Base-by-base conservation (phyloP, 2,113 vertebrate species). In the Engystomops pustulosus region DNA sequence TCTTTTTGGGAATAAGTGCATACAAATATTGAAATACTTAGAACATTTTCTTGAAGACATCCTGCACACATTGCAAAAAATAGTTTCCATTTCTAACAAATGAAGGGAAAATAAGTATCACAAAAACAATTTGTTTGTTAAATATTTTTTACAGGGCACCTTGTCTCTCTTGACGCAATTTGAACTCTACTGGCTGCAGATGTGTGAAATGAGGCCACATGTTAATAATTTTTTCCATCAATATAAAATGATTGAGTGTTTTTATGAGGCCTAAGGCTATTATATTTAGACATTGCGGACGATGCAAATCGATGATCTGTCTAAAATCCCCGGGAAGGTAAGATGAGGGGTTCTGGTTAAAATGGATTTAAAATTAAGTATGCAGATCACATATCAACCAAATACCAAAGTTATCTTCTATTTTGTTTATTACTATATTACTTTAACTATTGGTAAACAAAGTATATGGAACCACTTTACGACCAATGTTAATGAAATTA, bases 81-180 rank as follows among this genome's bases (percentile, higher is more conserved):
- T 2, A 49, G 18, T 27, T 25, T n/a, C 23, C 8, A 83, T 86
- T 91, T 79, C 69, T 79, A 1, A 15, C 62, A n/a, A 82, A 38
- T 47, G 44, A 88, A 85, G 85, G 84, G 90, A 71, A 79, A 77
- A 86, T 85, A 87, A 80, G 23, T 0, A 79, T 25, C n/a, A 62
- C 36, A 86, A 87, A 87, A 34, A 62, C 75, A 85, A 20, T 72
- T 11, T 67, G 38, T 87, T 27, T 41, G 81, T 32, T 86, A 88
- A 88, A 86, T 10, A 85, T 84, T 68, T 69, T 82, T 86, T 82
- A 1, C 38, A 49, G n/a, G 81, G 60, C 58, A 72, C 75, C 38
- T 84, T 81, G 25, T 14, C 41, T 41, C 41, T 41, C 14, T 44
- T 49, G 80, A 88, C 32, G 86, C 82, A 86, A 81, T 45, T 80